Evolutionary conservation across 2,797 vertebrate genomes (phyloP).

Genomic region (Rhincodon typus): DNA sequence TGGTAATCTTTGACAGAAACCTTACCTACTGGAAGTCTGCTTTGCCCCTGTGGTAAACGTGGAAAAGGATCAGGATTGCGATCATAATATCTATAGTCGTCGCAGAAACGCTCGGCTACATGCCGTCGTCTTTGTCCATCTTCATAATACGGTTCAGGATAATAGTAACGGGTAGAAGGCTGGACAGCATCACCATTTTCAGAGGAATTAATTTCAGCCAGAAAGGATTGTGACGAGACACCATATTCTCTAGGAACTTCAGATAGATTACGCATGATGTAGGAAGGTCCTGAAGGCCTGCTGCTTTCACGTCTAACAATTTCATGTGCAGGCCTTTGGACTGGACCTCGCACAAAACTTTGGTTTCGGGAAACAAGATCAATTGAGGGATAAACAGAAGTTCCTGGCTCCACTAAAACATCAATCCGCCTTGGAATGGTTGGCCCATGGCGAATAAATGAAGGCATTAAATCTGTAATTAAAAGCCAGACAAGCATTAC

Average conservation of each 20-base stretch:
- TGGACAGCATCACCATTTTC: conserved; percentile 79
- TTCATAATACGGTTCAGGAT: conserved; percentile 77
- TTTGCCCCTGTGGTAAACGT: conserved; percentile 75
- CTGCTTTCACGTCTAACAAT: conserved; percentile 85
- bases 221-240: conserved; percentile 79
- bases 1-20: background rate
- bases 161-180: conserved; percentile 64
- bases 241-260: conserved; percentile 80
- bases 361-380: conserved; percentile 71
- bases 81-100: conserved; percentile 87
- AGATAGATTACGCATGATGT: conserved; percentile 72
- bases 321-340: conserved; percentile 78
- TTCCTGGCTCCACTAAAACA: conserved; percentile 64
- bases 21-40: conserved; percentile 77
- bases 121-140: conserved; percentile 66
- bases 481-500: conserved; percentile 30
- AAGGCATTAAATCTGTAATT: conserved; percentile 86
- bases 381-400: conserved; percentile 47
- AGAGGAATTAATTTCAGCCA: conserved; percentile 63
- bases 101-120: conserved; percentile 70
- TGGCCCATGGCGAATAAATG: conserved; percentile 93
- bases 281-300: conserved; percentile 84
- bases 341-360: conserved; percentile 73
- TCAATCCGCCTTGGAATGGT: conserved; percentile 88
- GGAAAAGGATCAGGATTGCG: conserved; percentile 75